Percentiles rank a stretch among this genome's conserved stretches.
These are phyloP conservation scores for Leuctra nigra DNA, from an alignment of 2,888 invertebrate genomes.

Conservation along the genomic window DNA sequence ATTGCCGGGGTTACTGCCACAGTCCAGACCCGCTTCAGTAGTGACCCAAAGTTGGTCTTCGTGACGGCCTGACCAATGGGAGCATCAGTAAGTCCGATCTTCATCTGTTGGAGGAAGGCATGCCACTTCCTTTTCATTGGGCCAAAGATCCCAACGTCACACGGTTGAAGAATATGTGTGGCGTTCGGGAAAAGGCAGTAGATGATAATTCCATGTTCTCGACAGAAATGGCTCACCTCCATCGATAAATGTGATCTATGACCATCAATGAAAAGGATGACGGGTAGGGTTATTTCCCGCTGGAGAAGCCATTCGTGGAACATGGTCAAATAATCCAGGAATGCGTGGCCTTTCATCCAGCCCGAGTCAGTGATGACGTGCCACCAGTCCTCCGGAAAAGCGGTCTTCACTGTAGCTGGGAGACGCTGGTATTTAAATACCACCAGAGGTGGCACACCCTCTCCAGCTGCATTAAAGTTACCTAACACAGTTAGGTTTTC, in stretches of 20 bases:
- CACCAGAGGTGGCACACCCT: conserved; percentile 32
- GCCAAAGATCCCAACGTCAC: conserved; percentile 33
- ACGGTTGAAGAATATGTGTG: conserved; percentile 33
- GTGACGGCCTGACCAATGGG: conserved; percentile 29
- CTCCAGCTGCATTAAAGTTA: conserved; percentile 37
- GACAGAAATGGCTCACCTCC: conserved; percentile 31
- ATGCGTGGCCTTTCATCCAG: conserved; percentile 32
- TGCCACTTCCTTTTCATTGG: conserved; percentile 34
- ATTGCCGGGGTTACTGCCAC: conserved; percentile 20
- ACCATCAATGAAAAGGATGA: conserved; percentile 38
- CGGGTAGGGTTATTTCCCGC: conserved; percentile 30
- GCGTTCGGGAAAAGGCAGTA: conserved; percentile 33
- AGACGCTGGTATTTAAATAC: conserved; percentile 28
- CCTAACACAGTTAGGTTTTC: conserved; percentile 36
- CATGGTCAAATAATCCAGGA: conserved; percentile 31
- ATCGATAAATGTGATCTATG: conserved; percentile 33
- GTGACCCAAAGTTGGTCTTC: conserved; percentile 32
- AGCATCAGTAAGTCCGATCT: conserved; percentile 26
- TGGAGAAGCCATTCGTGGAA: conserved; percentile 28
- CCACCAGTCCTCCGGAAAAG: conserved; percentile 27
- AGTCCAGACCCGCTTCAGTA: conserved; percentile 28
- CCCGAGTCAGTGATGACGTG: conserved; percentile 31
- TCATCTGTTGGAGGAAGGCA: conserved; percentile 30
- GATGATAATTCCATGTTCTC: conserved; percentile 32
- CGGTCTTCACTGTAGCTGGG: conserved; percentile 26